Base-by-base conservation (phyloP, 2,888 invertebrate species). In the Antheraea assamensis region DNA sequence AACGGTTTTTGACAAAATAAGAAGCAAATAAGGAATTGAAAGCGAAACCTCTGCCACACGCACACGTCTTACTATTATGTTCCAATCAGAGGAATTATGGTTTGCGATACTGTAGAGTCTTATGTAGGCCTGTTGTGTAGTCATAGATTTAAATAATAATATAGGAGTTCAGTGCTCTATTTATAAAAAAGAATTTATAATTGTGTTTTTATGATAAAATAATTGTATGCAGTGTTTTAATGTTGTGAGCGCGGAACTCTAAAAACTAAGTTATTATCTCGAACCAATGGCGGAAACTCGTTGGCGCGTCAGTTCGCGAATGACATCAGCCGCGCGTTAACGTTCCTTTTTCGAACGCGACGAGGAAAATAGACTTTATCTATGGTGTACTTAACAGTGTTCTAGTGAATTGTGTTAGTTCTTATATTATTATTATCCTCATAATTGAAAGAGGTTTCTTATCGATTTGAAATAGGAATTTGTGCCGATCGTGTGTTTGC, bases 231-330 rank as follows among this genome's bases (percentile, higher is more conserved):
- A 64, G 27, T 17, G 61, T 64, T 64, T 64, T 64, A 13, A 64
- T 30, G 30, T 30, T 58, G 72, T 72, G 68, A 42, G 55, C 27
- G 68, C 76, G 70, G 78, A 76, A 76, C 79, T 77, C 79, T 77
- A 78, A 78, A n/a, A 74, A 73, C 61, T 68, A 35, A 68, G 68
- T 68, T 73, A 77, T 79, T 79, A 80, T 80, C 80, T 78, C 47
- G 71, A 31, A 24, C 61, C 74, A 77, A 78, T 80, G 79, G 78
- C 77, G 79, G 76, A 77, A 70, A 77, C 35, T 74, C 74, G 74
- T 77, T 74, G 74, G 74, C 70, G 55, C 74, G 75, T 75, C 79
- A 81, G 82, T 72, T 72, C 74, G 75, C 73, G 71, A 66, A 72
- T 70, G 72, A 73, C 75, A 74, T 76, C 68, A 75, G 27, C 72